Percentiles rank a stretch among this genome's conserved stretches.
Evolutionary conservation across 2,797 vertebrate genomes (phyloP).

Genomic region (Rhodeus uyekii): DNA sequence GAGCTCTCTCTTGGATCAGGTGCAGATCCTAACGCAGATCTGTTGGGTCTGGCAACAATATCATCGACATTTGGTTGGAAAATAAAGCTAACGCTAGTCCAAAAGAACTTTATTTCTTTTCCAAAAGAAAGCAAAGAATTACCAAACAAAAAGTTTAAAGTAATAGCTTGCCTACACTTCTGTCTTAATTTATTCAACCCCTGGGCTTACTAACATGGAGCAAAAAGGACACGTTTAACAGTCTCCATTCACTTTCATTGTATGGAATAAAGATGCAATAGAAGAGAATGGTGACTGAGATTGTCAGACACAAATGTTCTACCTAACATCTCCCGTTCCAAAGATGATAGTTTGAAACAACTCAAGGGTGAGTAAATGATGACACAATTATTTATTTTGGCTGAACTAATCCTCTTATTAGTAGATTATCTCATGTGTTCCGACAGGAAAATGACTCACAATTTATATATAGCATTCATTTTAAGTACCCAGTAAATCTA

Average conservation of each 20-base stretch:
- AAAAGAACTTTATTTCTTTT: constrained; percentile 12
- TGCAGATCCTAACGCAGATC: constrained; percentile 27
- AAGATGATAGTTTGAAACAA: background rate
- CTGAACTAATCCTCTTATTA: background rate
- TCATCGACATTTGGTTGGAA: constrained; percentile 29
- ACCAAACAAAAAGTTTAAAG: background rate
- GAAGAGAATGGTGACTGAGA: background rate
- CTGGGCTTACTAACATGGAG: background rate
- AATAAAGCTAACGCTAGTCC: constrained; percentile 4
- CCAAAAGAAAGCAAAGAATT: background rate
- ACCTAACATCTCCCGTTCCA: background rate
- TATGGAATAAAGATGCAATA: background rate
- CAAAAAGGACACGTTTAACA: background rate
- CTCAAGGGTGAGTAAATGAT: background rate
- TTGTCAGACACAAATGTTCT: background rate
- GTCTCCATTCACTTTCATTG: constrained; percentile 5
- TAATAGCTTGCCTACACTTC: background rate
- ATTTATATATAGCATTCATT: background rate
- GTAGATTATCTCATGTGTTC: background rate
- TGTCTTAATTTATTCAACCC: background rate
- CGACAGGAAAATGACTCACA: background rate
- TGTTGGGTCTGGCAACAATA: constrained; percentile 35
- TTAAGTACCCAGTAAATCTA: background rate
- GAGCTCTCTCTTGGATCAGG: constrained; percentile 44
- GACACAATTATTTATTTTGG: constrained; percentile 18